Base-by-base conservation (phyloP, 2,113 vertebrate genomes). In the Syngnathus floridae region DNA sequence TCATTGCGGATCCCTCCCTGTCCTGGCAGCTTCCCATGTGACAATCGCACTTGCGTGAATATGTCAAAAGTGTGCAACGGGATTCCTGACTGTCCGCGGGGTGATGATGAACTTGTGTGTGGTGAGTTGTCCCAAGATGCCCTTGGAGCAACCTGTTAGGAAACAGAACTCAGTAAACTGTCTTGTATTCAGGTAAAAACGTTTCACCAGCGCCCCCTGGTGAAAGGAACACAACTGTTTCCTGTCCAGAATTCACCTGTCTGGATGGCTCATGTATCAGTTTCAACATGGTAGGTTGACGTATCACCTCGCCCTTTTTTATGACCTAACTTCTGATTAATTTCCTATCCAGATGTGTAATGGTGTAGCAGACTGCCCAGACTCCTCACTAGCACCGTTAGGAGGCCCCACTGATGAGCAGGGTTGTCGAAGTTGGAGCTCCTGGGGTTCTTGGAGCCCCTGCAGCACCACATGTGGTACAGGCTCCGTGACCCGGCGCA, bases 391-490 rank as follows among this genome's bases (percentile, higher is more conserved):
- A 2, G 45, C 63, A 14, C 51, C 66, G 0, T 52, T 48, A 1
- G 73, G 67, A 12, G 65, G 61, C 10, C 77, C 86, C 2, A 82
- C 65, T 7, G 95, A 90, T 49, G 95, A 93, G 83, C 73, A 61
- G 70, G 88, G 59, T 62, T 95, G 92, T 36, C 91, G 86, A 8
- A 77, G 64, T 8, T 97, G 95, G 95, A 82, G 86, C 4, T 54
- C 87, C 8, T 95, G 95, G 94, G 88, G 85, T 3, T 72, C 84
- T 0, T 97, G 95, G 95, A 88, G 83, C 4, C 7, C 74, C 0
- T 97, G 95, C 79, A 94, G 90, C 64, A 77, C 3, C 13, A 88
- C 90, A 0, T 95, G 93, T 12, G 93, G 93, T 10, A 76, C 89
- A 0, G 92, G 94, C 1, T 69, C 66, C 10, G 92, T 87, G 85